Evolutionary conservation across 2,888 invertebrate genomes (phyloP).

Genomic region (Caenorhabditis virilis): DNA sequence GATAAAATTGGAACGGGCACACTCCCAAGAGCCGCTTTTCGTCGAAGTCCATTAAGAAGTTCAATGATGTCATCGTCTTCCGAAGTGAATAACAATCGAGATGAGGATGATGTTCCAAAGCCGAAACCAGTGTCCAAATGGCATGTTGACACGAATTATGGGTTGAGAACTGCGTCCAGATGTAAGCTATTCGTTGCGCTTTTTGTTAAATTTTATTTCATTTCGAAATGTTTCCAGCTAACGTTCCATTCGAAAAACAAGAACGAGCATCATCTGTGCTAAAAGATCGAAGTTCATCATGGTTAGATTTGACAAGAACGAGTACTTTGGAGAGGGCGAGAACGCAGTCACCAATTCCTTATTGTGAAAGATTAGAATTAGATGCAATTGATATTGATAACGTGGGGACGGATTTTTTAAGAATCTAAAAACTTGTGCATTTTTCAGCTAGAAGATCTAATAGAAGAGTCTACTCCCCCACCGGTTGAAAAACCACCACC

Average conservation of each 20-base stretch:
- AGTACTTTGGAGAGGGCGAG: constrained; percentile 32
- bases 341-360: constrained; percentile 42
- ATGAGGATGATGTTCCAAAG: constrained; percentile 27
- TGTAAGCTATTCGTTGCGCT: constrained; percentile 7
- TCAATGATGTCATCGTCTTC: constrained; percentile 34
- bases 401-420: too few species aligned
- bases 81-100: constrained; percentile 47
- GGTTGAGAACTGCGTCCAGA: constrained; percentile 31
- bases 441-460: constrained; percentile 29
- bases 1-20: constrained; percentile 36
- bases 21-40: constrained; percentile 42
- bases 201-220: not conserved
- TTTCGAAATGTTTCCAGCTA: constrained; percentile 31
- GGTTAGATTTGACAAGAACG: constrained; percentile 33
- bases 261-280: constrained; percentile 38
- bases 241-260: constrained; percentile 40
- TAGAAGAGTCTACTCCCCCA: too few species aligned
- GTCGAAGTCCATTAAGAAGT: constrained; percentile 36
- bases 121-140: constrained; percentile 50
- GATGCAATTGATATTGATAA: constrained; percentile 34
- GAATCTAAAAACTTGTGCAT: too few species aligned
- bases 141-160: constrained; percentile 46
- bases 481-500: too few species aligned
- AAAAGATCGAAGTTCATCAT: constrained; percentile 38
- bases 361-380: constrained; percentile 29